phyloP scores from a whole-genome alignment of 2,888 invertebrate species.

The Cryptosula pallasiana region DNA sequence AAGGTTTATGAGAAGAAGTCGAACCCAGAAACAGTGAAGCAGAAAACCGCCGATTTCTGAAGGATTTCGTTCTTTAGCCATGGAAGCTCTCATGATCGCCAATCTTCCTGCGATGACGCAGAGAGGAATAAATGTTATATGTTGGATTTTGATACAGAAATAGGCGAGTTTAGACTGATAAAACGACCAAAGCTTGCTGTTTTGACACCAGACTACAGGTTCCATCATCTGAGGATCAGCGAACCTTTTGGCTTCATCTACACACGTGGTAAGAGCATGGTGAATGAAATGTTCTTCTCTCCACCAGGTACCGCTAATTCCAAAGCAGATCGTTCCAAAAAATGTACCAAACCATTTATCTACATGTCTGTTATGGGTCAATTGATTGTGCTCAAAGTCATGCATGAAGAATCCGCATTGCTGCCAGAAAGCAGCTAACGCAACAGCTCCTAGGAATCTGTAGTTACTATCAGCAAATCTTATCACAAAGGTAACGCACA shows the following conservation, averaged over 20 bases:
- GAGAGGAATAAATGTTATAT: slow-evolving; percentile 27
- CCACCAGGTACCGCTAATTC: slow-evolving; percentile 28
- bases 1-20: slow-evolving; percentile 25
- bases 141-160: slow-evolving; percentile 25
- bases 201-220: slow-evolving; percentile 27
- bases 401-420: slow-evolving; percentile 29
- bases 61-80: slow-evolving; percentile 13
- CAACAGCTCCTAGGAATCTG: slow-evolving; percentile 24
- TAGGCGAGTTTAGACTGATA: slow-evolving; percentile 25
- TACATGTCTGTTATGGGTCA: slow-evolving; percentile 23
- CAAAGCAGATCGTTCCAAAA: slow-evolving; percentile 27
- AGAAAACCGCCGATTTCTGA: slow-evolving; percentile 25
- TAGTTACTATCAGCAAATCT: not conserved
- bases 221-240: slow-evolving; percentile 28
- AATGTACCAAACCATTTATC: slow-evolving; percentile 26
- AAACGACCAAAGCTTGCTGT: slow-evolving; percentile 28
- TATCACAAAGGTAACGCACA: not conserved
- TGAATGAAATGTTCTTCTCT: slow-evolving; percentile 29
- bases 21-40: slow-evolving; percentile 27
- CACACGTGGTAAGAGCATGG: slow-evolving; percentile 26
- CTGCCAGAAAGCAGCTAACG: slow-evolving; percentile 28
- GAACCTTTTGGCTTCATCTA: slow-evolving; percentile 25
- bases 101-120: slow-evolving; percentile 27
- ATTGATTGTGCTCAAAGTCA: slow-evolving; percentile 29
- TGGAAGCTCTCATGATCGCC: slow-evolving; percentile 25